Percentiles rank a stretch among this genome's conserved stretches.
Evolutionary conservation across 2,888 invertebrate species (phyloP).

Genomic region (Diarsia brunnea): DNA sequence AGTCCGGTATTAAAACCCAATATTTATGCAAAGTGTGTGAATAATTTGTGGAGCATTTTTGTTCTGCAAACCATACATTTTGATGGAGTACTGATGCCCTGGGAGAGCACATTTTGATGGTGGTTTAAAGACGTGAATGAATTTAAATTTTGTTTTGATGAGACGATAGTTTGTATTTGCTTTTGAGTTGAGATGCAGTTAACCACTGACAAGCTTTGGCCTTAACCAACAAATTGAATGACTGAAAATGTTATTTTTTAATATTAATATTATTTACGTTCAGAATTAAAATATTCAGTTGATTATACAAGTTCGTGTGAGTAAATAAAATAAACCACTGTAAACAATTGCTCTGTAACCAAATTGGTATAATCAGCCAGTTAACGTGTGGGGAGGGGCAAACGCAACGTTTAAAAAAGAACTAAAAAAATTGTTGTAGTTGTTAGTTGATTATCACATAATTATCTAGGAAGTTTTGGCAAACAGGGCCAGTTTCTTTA

Average conservation of each 20-base stretch:
- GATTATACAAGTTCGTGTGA: background rate
- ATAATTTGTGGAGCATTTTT: slow-evolving; percentile 60
- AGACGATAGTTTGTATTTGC: slow-evolving; percentile 8
- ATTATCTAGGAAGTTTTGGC: too few species aligned
- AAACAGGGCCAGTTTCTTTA: too few species aligned
- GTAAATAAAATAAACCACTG: background rate
- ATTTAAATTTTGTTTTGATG: slow-evolving; percentile 22
- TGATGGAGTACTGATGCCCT: slow-evolving; percentile 31
- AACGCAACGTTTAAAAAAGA: too few species aligned
- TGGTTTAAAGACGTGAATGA: slow-evolving; percentile 36
- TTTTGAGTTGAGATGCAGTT: background rate
- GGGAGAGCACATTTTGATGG: slow-evolving; percentile 34
- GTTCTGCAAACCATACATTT: slow-evolving; percentile 46
- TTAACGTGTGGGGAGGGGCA: background rate
- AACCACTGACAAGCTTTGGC: background rate
- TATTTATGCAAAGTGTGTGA: slow-evolving; percentile 63
- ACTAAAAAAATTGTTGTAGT: too few species aligned
- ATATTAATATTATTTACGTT: background rate
- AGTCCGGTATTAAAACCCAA: slow-evolving; percentile 63
- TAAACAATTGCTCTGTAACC: background rate
- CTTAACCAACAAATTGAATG: background rate
- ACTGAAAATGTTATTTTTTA: background rate
- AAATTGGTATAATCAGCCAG: background rate
- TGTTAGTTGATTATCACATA: too few species aligned
- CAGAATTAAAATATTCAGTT: background rate